A percentile compares a stretch with the other conserved stretches of the same genome.
These are phyloP conservation scores for Sogatella furcifera DNA, from an alignment of 1,140 invertebrate species.

Conservation along the genomic window DNA sequence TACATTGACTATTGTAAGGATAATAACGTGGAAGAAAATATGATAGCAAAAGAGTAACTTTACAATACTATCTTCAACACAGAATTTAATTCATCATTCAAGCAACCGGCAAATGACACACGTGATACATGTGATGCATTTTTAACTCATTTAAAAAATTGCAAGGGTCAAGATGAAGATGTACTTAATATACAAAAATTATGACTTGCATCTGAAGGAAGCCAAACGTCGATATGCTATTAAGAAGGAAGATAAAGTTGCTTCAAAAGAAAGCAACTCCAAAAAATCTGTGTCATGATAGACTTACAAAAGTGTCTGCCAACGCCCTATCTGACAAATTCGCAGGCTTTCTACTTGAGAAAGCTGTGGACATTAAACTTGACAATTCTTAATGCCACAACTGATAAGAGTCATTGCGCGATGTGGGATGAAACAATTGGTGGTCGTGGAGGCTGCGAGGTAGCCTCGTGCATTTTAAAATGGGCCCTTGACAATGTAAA, in stretches of 20 bases:
- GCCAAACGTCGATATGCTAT: slow-evolving; percentile 6
- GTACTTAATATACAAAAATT: slow-evolving; percentile 7
- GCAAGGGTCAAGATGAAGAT: slow-evolving; percentile 3
- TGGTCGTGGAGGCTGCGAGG: slow-evolving; percentile 11
- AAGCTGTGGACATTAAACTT: slow-evolving; percentile 11
- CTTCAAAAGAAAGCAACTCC: neutral
- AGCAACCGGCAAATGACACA: slow-evolving; percentile 11
- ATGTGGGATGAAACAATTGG: slow-evolving; percentile 14
- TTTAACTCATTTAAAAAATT: slow-evolving; percentile 4
- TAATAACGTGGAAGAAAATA: neutral
- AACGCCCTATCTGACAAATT: slow-evolving; percentile 7
- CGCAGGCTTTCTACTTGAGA: slow-evolving; percentile 10
- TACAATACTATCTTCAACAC: slow-evolving; percentile 7
- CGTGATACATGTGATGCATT: slow-evolving; percentile 14
- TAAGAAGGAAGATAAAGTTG: slow-evolving; percentile 11
- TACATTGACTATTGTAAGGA: neutral
- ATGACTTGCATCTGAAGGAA: neutral
- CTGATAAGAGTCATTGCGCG: slow-evolving; percentile 4
- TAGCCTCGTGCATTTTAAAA: slow-evolving; percentile 10
- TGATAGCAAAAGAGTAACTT: slow-evolving; percentile 8
- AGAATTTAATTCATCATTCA: slow-evolving; percentile 4
- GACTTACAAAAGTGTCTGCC: slow-evolving; percentile 12
- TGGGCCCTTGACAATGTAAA: slow-evolving; percentile 5
- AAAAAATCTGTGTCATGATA: slow-evolving; percentile 9
- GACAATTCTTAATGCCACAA: slow-evolving; percentile 9